These are phyloP conservation scores for Acanthurus tractus DNA, from an alignment of 2,797 vertebrate species.

Conservation along the genomic window DNA sequence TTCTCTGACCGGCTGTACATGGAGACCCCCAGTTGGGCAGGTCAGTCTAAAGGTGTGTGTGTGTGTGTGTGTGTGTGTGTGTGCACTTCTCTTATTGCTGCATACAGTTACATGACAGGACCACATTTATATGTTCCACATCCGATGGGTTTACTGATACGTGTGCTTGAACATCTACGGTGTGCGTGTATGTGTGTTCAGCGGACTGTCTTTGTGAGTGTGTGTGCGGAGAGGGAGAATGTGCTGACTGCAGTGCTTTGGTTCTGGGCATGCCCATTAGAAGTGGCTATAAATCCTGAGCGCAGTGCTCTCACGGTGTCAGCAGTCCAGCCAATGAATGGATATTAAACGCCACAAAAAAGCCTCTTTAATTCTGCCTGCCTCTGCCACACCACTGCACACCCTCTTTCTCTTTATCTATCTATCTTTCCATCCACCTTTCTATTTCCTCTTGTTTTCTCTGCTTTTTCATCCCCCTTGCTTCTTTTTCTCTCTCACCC, in stretches of 20 bases:
- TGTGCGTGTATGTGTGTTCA: slow-evolving; percentile 38
- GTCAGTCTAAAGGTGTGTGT: slow-evolving; percentile 43
- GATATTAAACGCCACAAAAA: slow-evolving; percentile 91
- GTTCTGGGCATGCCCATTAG: slow-evolving; percentile 86
- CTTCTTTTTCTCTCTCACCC: not conserved
- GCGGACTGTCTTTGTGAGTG: slow-evolving; percentile 57
- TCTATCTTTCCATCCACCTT: slow-evolving; percentile 46
- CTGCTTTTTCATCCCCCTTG: not conserved
- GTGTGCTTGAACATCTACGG: slow-evolving; percentile 38
- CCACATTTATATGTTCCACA: slow-evolving; percentile 24
- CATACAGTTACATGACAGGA: slow-evolving; percentile 10
- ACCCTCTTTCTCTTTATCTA: slow-evolving; percentile 51
- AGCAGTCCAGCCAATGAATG: slow-evolving; percentile 92
- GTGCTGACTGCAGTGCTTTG: slow-evolving; percentile 88
- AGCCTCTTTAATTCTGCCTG: slow-evolving; percentile 89
- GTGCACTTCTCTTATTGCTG: slow-evolving; percentile 13
- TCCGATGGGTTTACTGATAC: slow-evolving; percentile 20
- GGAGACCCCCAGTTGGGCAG: slow-evolving; percentile 79
- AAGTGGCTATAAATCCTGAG: slow-evolving; percentile 89
- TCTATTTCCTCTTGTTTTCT: slow-evolving; percentile 2
- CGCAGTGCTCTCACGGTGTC: slow-evolving; percentile 87
- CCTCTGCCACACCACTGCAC: slow-evolving; percentile 70
- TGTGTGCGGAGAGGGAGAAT: slow-evolving; percentile 63
- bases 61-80: slow-evolving; percentile 17
- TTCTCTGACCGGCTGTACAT: slow-evolving; percentile 66